Base-by-base conservation (phyloP, 2,113 vertebrate species). In the Physeter macrocephalus region DNA sequence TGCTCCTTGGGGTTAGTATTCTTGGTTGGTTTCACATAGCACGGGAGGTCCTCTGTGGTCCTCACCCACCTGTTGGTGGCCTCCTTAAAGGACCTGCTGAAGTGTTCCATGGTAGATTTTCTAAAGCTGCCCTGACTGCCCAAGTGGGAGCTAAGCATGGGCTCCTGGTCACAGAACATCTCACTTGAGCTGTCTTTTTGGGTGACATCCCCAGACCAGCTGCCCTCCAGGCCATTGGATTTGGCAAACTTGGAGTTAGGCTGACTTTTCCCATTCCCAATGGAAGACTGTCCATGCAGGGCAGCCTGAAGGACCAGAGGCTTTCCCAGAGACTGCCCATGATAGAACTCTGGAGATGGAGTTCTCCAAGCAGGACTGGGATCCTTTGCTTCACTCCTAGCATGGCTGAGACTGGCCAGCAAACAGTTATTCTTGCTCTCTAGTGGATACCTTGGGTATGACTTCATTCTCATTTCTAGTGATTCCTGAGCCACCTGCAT, bases 51-150 rank as follows among this genome's bases (percentile, higher is more conserved):
- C 97, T 99, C 99, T 0, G 99, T 99, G 97, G 99, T 99, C 98
- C 99, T 99, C 97, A 99, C 99, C 94, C 99, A 98, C 92, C 99
- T 99, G 86, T 99, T 99, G 72, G 99, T 99, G 27, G 99, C 99
- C 98, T 99, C 99, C 97, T 99, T 99, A 96, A 99, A 99, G 66
- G 99, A 99, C 84, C 99, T 98, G 95, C 99, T 99, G 71, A 99
- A 99, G 88, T 99, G 99, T 97, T 99, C 99, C 96, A 99, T 97
- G 62, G 99, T 98, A 7, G 99, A 99, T 97, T 99, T 99, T 43
- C 99, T 98, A 94, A 99, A 99, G 80, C 98, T 94, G 23, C 98
- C 98, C 93, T 99, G 99, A 96, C 98, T 98, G 94, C 99, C 86
- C 82, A 98, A 98, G 81, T 99, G 98, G 41, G 98, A 97, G 0